A percentile compares a stretch with the other conserved stretches of the same genome.
Conservation (phyloP, 1,140 invertebrate genomes). For the Eueides isabella region DNA sequence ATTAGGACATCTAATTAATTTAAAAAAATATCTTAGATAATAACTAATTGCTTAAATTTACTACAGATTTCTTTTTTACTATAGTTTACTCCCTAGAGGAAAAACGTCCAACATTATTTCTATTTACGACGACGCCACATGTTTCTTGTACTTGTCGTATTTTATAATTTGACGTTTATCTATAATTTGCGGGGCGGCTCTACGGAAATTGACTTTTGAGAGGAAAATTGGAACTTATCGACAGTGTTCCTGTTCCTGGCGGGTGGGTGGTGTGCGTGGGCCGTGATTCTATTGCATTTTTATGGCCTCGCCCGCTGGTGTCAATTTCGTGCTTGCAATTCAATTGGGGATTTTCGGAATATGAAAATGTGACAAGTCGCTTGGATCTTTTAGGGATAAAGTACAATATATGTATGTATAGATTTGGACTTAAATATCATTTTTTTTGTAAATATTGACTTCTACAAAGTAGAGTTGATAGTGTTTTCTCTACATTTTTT, state of each 20-base stretch:
- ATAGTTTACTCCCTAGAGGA: no score
- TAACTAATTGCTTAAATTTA: no score
- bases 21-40: no score
- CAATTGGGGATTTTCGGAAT: conserved; percentile 12
- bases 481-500: no score
- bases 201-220: conserved; percentile 34
- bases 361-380: not conserved
- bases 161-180: conserved; percentile 28
- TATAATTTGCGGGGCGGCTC: conserved; percentile 22
- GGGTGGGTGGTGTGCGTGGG: conserved; percentile 2
- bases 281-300: conserved; percentile 27
- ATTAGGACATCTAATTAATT: no score
- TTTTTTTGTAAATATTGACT: no score
- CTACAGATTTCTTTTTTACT: no score
- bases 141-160: conserved; percentile 8
- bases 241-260: not conserved
- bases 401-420: not conserved
- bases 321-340: conserved; percentile 30
- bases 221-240: conserved; percentile 24
- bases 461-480: no score
- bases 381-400: not conserved
- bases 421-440: no score
- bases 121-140: conserved; percentile 7
- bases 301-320: conserved; percentile 30
- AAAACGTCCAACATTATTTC: not conserved